Evolutionary conservation across 1,140 invertebrate species (phyloP), one percentile per base, ranked within the genome.

Genomic region (Drosophila obscura): DNA sequence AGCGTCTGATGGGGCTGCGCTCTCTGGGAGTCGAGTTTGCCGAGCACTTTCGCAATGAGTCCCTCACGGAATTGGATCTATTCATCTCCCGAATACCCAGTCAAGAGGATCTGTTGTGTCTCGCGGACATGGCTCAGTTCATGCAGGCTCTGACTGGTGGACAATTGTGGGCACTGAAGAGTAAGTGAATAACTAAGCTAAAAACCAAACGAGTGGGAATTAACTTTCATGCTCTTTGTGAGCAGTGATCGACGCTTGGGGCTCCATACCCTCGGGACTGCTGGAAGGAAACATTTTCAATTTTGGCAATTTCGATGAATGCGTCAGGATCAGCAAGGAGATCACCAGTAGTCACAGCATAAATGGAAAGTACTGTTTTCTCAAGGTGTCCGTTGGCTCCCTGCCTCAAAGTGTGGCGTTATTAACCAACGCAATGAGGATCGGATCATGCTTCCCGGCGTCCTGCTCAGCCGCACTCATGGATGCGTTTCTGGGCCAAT

Each of bases 181-280:
- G 65, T 80, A 46, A 61, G 69, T 67, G 0, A 9, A 39, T 2
- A 7, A 19, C 19, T 19, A 1, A 1, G 1, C 0, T 2, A 8
- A 22, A 24, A 15, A 19, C 19, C 19, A 19, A 19, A 19, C 19
- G 19, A 19, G 19, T 19, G 19, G 19, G 19, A 19, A 19, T 19
- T 1, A 19, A 19, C 19, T 19, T 1, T 13, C 0, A 9, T 8
- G 8, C 3, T 59, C 7, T 44, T 15, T 3, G 7, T 9, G 24
- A 44, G 15, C 1, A 87, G 82, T 83, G 64, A n/a, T 88, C 6
- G 74, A 89, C 57, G 52, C 80, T 0, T 89, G 80, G 83, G 73
- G 77, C n/a, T 66, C 61, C 8, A 7, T 67, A 11, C 66, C 66
- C 9, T 56, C 50, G 2, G 50, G 65, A 5, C n/a, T 68, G 15